Conservation (phyloP, 2,888 invertebrate species). For the Tillus elongatus region DNA sequence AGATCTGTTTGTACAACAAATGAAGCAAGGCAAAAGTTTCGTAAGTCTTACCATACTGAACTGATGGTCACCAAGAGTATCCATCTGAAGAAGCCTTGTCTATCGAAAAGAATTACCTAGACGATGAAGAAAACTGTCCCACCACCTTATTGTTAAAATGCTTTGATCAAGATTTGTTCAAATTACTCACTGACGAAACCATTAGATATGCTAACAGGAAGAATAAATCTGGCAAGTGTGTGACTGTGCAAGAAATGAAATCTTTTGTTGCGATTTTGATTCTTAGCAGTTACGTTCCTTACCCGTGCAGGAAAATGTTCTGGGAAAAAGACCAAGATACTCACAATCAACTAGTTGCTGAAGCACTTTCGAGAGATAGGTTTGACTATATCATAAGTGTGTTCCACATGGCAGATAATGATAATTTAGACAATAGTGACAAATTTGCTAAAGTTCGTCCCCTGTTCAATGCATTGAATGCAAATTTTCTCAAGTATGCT, state of each 20-base stretch:
- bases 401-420: conserved; percentile 27
- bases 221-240: neutral
- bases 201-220: conserved; percentile 1
- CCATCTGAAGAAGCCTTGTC: conserved; percentile 1
- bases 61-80: conserved; percentile 1
- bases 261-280: conserved; percentile 1
- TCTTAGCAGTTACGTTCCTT: neutral
- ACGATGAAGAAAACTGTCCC: neutral
- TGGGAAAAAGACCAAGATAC: conserved; percentile 23
- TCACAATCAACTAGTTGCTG: conserved; percentile 19
- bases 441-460: conserved; percentile 26
- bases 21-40: conserved; percentile 1
- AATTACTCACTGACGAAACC: conserved; percentile 1
- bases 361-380: conserved; percentile 25
- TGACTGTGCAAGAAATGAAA: conserved; percentile 2
- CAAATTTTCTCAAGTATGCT: conserved; percentile 23
- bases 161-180: conserved; percentile 1
- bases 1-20: neutral
- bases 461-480: conserved; percentile 21
- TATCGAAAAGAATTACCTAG: neutral
- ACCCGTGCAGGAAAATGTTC: conserved; percentile 16
- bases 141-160: neutral
- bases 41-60: neutral
- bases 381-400: conserved; percentile 27
- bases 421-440: conserved; percentile 21